Evolutionary conservation across 1,140 invertebrate species (phyloP).

Genomic region (Tyrophagus putrescentiae): DNA sequence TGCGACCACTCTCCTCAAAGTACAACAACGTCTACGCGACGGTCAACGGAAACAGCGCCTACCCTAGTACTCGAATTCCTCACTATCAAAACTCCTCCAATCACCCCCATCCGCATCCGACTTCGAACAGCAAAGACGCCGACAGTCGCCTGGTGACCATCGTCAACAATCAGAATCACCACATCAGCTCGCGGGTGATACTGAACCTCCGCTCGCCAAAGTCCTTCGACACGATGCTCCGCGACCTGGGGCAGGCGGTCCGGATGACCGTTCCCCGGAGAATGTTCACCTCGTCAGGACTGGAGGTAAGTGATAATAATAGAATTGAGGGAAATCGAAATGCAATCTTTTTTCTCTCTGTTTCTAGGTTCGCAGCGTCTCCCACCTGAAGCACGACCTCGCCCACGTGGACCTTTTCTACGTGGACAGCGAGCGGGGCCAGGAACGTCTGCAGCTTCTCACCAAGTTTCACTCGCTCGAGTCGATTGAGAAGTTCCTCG

Average conservation of each 20-base stretch:
- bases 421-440: constrained; percentile 39
- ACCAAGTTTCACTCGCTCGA: constrained; percentile 13
- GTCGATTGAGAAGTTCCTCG: constrained; percentile 17
- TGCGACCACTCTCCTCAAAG: constrained; percentile 26
- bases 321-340: neutral
- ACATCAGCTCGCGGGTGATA: constrained; percentile 60
- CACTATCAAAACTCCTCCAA: neutral
- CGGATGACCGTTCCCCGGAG: constrained; percentile 71
- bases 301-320: constrained; percentile 51
- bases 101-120: neutral
- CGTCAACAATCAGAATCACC: constrained; percentile 77
- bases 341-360: constrained; percentile 17
- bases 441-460: neutral
- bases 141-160: constrained; percentile 66
- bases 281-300: constrained; percentile 74
- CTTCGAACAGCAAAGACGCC: constrained; percentile 24
- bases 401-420: constrained; percentile 80
- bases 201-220: constrained; percentile 78
- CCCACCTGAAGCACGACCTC: constrained; percentile 74
- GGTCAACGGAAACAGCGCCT: neutral
- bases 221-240: constrained; percentile 83
- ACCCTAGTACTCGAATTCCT: no score
- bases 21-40: constrained; percentile 14
- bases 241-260: constrained; percentile 75
- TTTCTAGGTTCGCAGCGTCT: constrained; percentile 66